Evolutionary conservation across 1,140 invertebrate species (phyloP), one percentile per base, ranked within the genome.

Genomic region (Ladona fulva): DNA sequence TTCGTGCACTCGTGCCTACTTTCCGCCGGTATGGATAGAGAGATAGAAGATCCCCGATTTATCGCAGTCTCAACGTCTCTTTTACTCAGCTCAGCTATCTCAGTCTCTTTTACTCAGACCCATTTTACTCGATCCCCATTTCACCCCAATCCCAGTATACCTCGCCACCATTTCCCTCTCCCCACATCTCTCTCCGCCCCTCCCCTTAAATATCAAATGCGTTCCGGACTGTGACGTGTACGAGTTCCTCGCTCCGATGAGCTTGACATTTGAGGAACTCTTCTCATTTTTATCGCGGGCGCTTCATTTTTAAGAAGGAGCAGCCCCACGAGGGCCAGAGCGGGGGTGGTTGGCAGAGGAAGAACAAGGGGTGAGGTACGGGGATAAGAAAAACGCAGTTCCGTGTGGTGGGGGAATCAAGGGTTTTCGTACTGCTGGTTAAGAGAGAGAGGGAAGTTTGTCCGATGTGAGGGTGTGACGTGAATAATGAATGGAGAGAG

Each of bases 161-260:
- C 52, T 6, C 44, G 10, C 44, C 44, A 10, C 44, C 44, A n/a
- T n/a, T n/a, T n/a, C 44, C 44, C 44, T 19, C 10, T 19, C 44
- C 52, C 14, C 52, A 16, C 52, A 66, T 6, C 52, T 66, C 52
- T 52, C 44, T 19, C 19, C 44, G 44, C 44, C 10, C 52, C 14
- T 66, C 52, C 52, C 52, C 52, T 66, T 66, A 66, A 66, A 66
- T 66, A 66, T 66, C 52, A 66, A 66, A 66, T 66, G n/a, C 44
- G 44, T 52, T 52, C 44, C 44, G 44, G 44, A 19, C 52, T 66
- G 52, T 66, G 52, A 66, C 52, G 52, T 66, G 52, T 66, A 22
- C 52, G 52, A 66, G 52, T 12, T 16, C 14, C 52, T 66, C 52
- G 52, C 52, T 66, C 52, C 52, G 52, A 22, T 66, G 52, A 66